phyloP scores from a whole-genome alignment of 2,888 invertebrate genomes.

The Platypus cylindrus region DNA sequence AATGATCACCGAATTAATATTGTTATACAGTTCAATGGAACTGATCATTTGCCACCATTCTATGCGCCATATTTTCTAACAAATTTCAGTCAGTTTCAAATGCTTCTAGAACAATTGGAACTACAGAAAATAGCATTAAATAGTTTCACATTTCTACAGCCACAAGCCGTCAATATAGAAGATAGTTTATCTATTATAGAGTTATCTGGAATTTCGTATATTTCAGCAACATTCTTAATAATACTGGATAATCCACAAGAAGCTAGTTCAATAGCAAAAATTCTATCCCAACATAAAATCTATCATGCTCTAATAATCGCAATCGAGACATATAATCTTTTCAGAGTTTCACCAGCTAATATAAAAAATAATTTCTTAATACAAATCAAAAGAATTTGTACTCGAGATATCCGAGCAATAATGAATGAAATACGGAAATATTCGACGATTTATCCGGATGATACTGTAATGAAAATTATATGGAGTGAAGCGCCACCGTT shows the following conservation, averaged over 20 bases:
- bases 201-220: conserved; percentile 3
- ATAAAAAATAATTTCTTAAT: no score
- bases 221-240: conserved; percentile 1
- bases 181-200: neutral
- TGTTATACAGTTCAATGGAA: neutral
- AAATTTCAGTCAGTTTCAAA: neutral
- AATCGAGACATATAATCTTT: neutral
- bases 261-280: neutral
- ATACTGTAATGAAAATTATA: conserved; percentile 1
- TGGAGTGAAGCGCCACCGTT: conserved; percentile 4
- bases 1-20: no score
- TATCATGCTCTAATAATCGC: conserved; percentile 2
- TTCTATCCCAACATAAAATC: conserved; percentile 2
- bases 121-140: neutral
- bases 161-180: neutral
- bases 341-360: no score
- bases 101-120: neutral
- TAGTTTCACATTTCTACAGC: conserved; percentile 3
- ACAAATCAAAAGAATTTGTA: no score
- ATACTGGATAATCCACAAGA: neutral
- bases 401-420: no score
- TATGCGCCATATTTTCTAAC: no score
- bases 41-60: no score
- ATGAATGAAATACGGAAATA: conserved; percentile 1
- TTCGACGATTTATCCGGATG: conserved; percentile 2